phyloP scores from a whole-genome alignment of 2,888 invertebrate species.

The Metellina segmentata region DNA sequence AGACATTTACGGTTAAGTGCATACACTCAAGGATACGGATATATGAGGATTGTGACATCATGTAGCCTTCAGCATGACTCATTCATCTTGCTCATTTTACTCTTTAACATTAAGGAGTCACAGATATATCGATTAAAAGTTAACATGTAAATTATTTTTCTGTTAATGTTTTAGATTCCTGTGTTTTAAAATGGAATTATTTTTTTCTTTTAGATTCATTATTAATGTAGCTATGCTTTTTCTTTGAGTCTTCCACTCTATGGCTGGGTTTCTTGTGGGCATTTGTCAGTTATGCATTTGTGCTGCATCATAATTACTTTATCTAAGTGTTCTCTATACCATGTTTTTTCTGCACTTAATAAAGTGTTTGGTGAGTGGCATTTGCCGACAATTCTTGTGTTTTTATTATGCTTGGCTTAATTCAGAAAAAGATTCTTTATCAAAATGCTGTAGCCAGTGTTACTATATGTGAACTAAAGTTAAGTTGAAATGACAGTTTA shows the following conservation, averaged over 20 bases:
- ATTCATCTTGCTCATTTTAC: conserved; percentile 63
- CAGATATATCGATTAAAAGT: conserved; percentile 7
- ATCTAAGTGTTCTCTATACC: conserved; percentile 36
- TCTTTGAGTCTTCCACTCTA: conserved; percentile 59
- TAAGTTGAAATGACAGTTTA: too few relatives aligned
- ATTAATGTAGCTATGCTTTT: conserved; percentile 54
- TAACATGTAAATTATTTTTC: conserved; percentile 66
- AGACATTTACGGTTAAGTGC: conserved; percentile 46
- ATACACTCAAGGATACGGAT: conserved; percentile 41
- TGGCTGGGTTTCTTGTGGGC: conserved; percentile 37
- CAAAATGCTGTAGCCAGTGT: too few relatives aligned
- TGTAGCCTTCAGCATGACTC: conserved; percentile 65
- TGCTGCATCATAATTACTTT: conserved; percentile 34
- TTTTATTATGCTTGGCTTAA: background rate
- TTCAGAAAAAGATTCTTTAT: background rate
- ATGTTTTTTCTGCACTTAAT: conserved; percentile 59
- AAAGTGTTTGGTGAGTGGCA: conserved; percentile 63
- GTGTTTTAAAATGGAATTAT: conserved; percentile 34
- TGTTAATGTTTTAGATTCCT: conserved; percentile 56
- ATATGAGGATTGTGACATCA: conserved; percentile 43
- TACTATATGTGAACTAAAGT: too few relatives aligned
- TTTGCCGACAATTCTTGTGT: conserved; percentile 5
- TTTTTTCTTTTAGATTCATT: conserved; percentile 25
- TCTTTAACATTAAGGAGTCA: conserved; percentile 49
- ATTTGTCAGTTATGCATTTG: conserved; percentile 12